Evolutionary conservation across 2,113 vertebrate species (phyloP), one percentile per base, ranked within the genome.

Genomic region (Perca flavescens): DNA sequence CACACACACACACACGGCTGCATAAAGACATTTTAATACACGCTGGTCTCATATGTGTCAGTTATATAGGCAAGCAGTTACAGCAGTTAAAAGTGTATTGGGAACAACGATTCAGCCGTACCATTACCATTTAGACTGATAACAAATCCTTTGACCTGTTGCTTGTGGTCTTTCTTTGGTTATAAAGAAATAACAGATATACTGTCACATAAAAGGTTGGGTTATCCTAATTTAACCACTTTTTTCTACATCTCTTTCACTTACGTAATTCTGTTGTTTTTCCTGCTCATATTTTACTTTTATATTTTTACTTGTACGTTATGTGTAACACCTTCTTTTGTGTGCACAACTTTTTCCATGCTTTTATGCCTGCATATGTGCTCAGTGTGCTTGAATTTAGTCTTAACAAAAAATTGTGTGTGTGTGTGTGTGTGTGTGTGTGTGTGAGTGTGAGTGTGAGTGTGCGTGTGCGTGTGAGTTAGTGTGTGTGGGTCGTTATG

Each of bases 401-500:
- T 53, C 47, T 66, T 58, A 82, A 73, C 78, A 70, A 74, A 28
- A 28, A 28, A 2, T 16, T 25, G 9, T 34, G 58, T 34, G 57
- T 17, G 25, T 31, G 57, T 25, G 54, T 25, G 54, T 74, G 4
- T 49, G 46, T 80, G 83, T 31, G 66, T 47, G 68, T 71, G 71
- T 79, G 86, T 81, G 75, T 77, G 65, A 56, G 65, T 64, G 70
- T 25, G 1, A n/a, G n/a, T n/a, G n/a, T n/a, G n/a, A n/a, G n/a
- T 19, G 19, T 43, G 43, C 36, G 77, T 40, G 3, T 36, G 13
- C 12, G 40, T 77, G 74, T 10, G 56, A 34, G 64, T 73, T 61
- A 77, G 83, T 69, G 79, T 84, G 78, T 78, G 77, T 57, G 34
- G 82, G 82, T 89, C 77, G 85, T 61, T 92, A 88, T 88, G 90